Conservation (phyloP, 2,797 vertebrate genomes). For the Ceryle rudis region DNA sequence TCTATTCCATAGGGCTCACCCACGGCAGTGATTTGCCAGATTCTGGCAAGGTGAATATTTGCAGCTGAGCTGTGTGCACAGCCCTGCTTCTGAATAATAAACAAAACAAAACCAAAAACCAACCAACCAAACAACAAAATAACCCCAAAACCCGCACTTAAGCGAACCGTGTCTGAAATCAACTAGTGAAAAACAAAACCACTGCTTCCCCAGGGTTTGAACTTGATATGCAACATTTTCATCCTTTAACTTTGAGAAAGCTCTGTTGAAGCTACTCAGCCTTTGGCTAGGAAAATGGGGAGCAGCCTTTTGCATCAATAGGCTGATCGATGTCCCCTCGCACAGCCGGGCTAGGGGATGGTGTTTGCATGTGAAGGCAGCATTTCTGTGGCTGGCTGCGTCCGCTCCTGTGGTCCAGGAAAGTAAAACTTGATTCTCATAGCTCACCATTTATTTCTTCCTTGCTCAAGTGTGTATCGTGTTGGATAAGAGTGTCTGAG, state of each 20-base stretch:
- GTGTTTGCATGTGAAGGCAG: constrained; percentile 40
- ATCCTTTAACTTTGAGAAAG: constrained; percentile 46
- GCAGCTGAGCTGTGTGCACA: constrained; percentile 11
- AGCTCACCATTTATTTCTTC: background rate
- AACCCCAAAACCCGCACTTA: background rate
- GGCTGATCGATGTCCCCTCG: constrained; percentile 55
- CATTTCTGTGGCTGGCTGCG: background rate
- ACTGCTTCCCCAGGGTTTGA: background rate
- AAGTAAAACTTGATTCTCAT: background rate
- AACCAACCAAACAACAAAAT: no score
- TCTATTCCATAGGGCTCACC: constrained; percentile 2
- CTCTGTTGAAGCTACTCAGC: constrained; percentile 46
- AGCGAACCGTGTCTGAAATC: background rate
- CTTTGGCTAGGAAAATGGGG: constrained; percentile 66
- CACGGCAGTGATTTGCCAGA: background rate
- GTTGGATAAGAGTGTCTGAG: background rate
- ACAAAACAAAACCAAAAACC: background rate
- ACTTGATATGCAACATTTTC: background rate
- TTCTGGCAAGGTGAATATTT: constrained; percentile 56
- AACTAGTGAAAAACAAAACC: constrained; percentile 16
- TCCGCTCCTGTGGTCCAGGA: background rate
- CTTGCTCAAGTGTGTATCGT: accelerated
- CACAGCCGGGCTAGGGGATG: background rate
- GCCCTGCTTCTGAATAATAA: background rate
- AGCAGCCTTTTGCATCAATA: constrained; percentile 47